Base-by-base conservation (phyloP, 92 coral and sea anemone species). In the Chrysogorgia sp. region DNA sequence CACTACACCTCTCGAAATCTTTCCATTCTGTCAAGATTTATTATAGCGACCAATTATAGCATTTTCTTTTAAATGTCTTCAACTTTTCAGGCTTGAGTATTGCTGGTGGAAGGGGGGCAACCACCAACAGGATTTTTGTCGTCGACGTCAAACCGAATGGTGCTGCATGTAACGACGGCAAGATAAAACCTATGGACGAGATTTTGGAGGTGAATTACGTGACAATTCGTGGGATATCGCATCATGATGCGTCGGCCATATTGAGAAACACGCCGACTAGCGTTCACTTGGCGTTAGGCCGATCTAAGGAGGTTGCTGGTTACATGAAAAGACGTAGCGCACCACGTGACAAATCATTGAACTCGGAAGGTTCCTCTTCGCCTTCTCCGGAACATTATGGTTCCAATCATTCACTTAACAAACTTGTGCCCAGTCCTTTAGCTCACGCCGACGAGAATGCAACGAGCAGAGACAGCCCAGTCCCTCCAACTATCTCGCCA, bases 41-140 rank as follows among this genome's bases (percentile, higher is more conserved):
- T n/a, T n/a, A n/a, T n/a, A n/a, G n/a, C n/a, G n/a, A n/a, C n/a
- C n/a, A n/a, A n/a, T n/a, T n/a, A n/a, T n/a, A n/a, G n/a, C n/a
- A n/a, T n/a, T n/a, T n/a, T n/a, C n/a, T n/a, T 1, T 62, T 62
- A 22, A 10, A 22, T 12, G 1, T 25, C 12, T 12, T 1, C 37
- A 14, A 23, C 20, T 17, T 24, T 1, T 2, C 61, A 94, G 99
- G 99, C 10, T 69, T 96, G 78, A 96, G 99, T 67, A 96, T 96
- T 81, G 98, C 98, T 12, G 98, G 98, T 23, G 98, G 98, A 21
- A 92, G 92, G 65, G 99, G 99, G 2, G 96, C 96, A 20, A 89
- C 99, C 13, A 78, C 92, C 61, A 96, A 96, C 86, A 87, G 99
- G 33, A 96, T 96, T 78, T 96, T 96, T 43, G 92, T 96, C 0